A percentile compares a stretch with the other conserved stretches of the same genome.
Conservation (phyloP, 1,140 invertebrate species). For the Hestina assimilis region DNA sequence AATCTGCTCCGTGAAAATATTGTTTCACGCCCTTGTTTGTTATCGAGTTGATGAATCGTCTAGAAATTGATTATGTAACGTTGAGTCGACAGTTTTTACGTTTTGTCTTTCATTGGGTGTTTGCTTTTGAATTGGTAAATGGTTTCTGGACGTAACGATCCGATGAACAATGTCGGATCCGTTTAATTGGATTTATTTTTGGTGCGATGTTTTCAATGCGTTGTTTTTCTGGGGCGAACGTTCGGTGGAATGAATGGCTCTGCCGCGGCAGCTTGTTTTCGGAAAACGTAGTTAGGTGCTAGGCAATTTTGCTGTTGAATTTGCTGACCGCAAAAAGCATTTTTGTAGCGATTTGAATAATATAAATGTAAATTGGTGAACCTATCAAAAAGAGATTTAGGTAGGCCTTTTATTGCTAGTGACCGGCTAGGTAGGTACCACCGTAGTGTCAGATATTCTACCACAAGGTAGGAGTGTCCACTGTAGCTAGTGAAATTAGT, state of each 20-base stretch:
- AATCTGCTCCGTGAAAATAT: constrained; percentile 20
- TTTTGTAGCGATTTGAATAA: constrained; percentile 9
- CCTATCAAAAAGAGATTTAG: too few relatives aligned
- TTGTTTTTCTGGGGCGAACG: constrained; percentile 24
- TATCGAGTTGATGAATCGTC: constrained; percentile 37
- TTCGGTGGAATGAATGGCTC: constrained; percentile 18
- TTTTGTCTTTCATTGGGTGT: constrained; percentile 42
- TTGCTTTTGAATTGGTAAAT: constrained; percentile 47
- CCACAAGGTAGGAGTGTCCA: too few relatives aligned
- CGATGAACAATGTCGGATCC: constrained; percentile 45
- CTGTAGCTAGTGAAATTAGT: too few relatives aligned
- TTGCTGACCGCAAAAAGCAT: constrained; percentile 17
- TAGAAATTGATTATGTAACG: constrained; percentile 61
- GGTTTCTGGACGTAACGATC: constrained; percentile 48
- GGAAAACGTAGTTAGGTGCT: constrained; percentile 19
- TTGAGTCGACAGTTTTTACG: constrained; percentile 62
- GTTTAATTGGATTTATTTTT: constrained; percentile 59
- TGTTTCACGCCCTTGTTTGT: constrained; percentile 30
- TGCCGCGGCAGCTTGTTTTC: constrained; percentile 21
- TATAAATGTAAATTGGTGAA: constrained; percentile 6
- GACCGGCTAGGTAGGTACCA: too few relatives aligned
- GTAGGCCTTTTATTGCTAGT: too few relatives aligned
- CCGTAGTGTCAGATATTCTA: too few relatives aligned
- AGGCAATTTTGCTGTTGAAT: constrained; percentile 20
- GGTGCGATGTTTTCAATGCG: constrained; percentile 17